Base-by-base conservation (phyloP, 1,140 invertebrate genomes). In the Drosophila saltans region DNA sequence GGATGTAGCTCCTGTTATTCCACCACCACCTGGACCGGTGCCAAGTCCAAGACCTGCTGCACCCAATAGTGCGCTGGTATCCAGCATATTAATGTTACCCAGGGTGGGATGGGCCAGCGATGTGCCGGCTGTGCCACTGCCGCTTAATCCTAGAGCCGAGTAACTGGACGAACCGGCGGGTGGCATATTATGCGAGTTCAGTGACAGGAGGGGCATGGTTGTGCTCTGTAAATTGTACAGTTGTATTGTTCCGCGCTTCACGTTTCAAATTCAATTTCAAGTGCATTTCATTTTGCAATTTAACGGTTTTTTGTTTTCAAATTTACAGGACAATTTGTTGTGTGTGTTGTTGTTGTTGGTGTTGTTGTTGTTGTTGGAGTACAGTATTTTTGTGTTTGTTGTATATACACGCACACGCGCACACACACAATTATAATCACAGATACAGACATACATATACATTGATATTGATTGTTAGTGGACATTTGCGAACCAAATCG, bases 171-270 rank as follows among this genome's bases (percentile, higher is more conserved):
- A 88, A 66, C 86, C 91, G 59, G 77, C 81, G n/a, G 92, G 83
- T 72, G 91, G 92, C 72, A 94, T 92, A 56, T 93, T 93, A 91
- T 94, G 92, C 63, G 93, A 93, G 75, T 93, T 93, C 62, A 94
- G 92, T 71, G 94, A 94, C 63, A 94, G 92, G 66, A 94, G 94
- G 67, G 94, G 94, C 94, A 94, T 94, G 67, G 94, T 95, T 92
- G 93, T 94, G 92, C 94, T 94, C 93, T 95, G 94, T 72, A 94
- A 94, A 92, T 92, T 92, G 88, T 92, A 92, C 84, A 92, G 88
- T 92, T 92, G 91, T 92, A 92, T 92, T 92, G 91, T 92, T 88
- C 91, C 91, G 78, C 91, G 90, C 91, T 92, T 75, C 83, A 79
- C 58, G 64, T 62, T 76, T 83, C 71, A 66, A 74, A 64, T 78